These are phyloP conservation scores for Patella vulgata DNA, from an alignment of 1,140 invertebrate genomes.

Conservation along the genomic window DNA sequence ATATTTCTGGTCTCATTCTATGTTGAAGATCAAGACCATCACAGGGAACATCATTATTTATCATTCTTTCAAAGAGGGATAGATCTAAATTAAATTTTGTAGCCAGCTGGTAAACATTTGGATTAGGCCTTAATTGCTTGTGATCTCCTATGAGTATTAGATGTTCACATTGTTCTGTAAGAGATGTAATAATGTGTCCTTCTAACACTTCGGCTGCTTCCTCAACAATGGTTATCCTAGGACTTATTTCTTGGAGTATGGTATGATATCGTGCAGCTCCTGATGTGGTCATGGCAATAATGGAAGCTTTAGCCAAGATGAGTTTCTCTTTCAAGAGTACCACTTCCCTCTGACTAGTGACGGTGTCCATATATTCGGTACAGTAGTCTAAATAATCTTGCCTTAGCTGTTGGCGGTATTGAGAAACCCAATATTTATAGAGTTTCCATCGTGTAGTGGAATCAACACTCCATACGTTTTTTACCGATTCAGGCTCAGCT, in stretches of 20 bases:
- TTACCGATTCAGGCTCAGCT: slow-evolving; percentile 10
- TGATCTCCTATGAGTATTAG: slow-evolving; percentile 85
- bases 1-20: slow-evolving; percentile 61
- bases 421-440: slow-evolving; percentile 7
- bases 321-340: slow-evolving; percentile 20
- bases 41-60: slow-evolving; percentile 43
- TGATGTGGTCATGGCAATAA: slow-evolving; percentile 58
- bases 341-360: background rate
- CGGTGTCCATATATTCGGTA: slow-evolving; percentile 7
- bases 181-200: slow-evolving; percentile 53
- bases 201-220: slow-evolving; percentile 63
- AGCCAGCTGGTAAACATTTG: slow-evolving; percentile 58
- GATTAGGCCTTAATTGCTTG: slow-evolving; percentile 67
- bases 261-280: slow-evolving; percentile 45
- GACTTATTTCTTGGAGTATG: slow-evolving; percentile 31
- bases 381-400: background rate
- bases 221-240: slow-evolving; percentile 54
- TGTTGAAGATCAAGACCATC: slow-evolving; percentile 52
- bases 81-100: slow-evolving; percentile 60
- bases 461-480: slow-evolving; percentile 15
- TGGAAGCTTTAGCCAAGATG: slow-evolving; percentile 11
- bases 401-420: slow-evolving; percentile 9
- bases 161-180: slow-evolving; percentile 78
- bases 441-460: slow-evolving; percentile 7
- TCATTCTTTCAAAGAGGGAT: slow-evolving; percentile 64